Base-by-base conservation (phyloP, 1,140 invertebrate species). In the Magallana angulata region DNA sequence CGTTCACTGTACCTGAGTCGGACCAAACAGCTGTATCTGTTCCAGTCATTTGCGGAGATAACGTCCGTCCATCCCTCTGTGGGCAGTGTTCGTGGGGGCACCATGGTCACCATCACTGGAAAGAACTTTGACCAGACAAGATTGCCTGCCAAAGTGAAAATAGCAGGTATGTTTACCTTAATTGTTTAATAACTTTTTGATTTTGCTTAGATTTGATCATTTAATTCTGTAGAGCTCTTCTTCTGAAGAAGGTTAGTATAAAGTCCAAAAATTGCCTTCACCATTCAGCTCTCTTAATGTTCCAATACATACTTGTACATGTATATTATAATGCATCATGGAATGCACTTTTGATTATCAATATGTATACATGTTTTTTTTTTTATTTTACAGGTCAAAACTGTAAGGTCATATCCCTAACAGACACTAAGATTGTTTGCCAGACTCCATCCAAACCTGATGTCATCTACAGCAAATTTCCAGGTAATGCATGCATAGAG, bases 11-110 rank as follows among this genome's bases (percentile, higher is more conserved):
- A 85, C 9, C 81, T 88, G 1, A 36, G 68, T 24, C 58, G 48
- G 12, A 85, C 85, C 36, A 84, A 88, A 62, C 76, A 88, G 14
- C 85, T 88, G 2, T 68, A 64, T 30, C 57, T 88, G 76, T 88
- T 88, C 80, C 87, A 88, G 60, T 82, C 84, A 9, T 88, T 85
- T 11, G 87, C 87, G 5, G 60, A 85, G 48, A 76, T 85, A n/a
- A 82, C 36, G 14, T 48, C 83, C 58, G 82, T 86, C 16, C 57
- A 9, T 6, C 92, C 92, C 7, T 57, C 85, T 48, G 59, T 60
- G 7, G 91, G 92, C 60, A 91, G 91, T 89, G 48, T 86, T 14
- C 18, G 89, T 58, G 92, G 92, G 11, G 91, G 88, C 12, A 89
- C 90, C 14, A 48, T 84, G 9, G 7, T 92, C 62, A 90, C 91